Base-by-base conservation (phyloP, 1,140 invertebrate species). In the Drosophila eugracilis region DNA sequence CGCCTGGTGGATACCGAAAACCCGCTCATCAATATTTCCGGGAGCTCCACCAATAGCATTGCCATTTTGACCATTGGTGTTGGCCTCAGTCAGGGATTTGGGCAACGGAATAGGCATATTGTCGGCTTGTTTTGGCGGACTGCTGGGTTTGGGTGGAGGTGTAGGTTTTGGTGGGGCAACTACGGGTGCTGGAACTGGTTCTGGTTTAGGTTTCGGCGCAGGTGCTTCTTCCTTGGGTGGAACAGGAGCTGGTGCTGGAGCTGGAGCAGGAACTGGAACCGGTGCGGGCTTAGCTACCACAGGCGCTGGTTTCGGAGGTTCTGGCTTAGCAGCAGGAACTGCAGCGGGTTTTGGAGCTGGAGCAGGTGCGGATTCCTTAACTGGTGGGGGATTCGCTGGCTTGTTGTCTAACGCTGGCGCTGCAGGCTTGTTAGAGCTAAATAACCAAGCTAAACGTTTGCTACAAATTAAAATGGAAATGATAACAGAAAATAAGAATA, bases 391-490 rank as follows among this genome's bases (percentile, higher is more conserved):
- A 75, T 57, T 67, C 1, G 78, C 53, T 24, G 79, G 79, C 55
- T 90, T 90, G 49, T 86, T 79, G 42, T 89, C 84, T 55, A 90
- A 54, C 45, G 84, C 89, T 22, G 44, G 63, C 26, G 69, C 62
- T 62, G 77, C 70, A 17, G 80, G 80, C 58, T 84, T 88, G 49
- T 91, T 89, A 34, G 69, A 62, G 63, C 62, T 73, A 66, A 91
- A 91, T 65, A 91, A 70, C 90, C 90, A 91, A 63, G 75, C 79
- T 71, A 91, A 89, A 62, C 84, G 89, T 79, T 91, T 91, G 55
- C 90, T 91, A 91, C 47, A 65, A 62, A 59, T 71, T 17, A 17
- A 75, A 67, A 62, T 52, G 12, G 37, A 50, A 41, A 5, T 57
- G 54, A 66, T 21, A 54, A 65, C 67, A 54, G n/a, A 53, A 50